A percentile compares a stretch with the other conserved stretches of the same genome.
Conservation (phyloP, 2,797 vertebrate genomes). For the Coendou prehensilis region DNA sequence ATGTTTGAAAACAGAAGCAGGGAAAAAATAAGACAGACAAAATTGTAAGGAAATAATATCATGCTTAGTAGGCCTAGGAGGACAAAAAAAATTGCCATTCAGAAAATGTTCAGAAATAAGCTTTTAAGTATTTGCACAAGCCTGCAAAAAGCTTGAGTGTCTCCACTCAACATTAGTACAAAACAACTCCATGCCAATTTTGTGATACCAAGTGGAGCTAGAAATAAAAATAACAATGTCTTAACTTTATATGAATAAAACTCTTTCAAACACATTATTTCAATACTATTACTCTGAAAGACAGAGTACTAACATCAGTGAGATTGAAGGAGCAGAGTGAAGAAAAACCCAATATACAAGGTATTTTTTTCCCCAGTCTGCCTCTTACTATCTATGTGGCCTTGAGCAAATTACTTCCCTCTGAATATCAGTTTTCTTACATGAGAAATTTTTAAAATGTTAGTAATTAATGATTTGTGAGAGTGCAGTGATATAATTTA, state of each 20-base stretch:
- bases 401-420: conserved; percentile 58
- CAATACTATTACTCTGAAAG: conserved; percentile 10
- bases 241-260: conserved; percentile 42
- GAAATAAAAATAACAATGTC: conserved; percentile 44
- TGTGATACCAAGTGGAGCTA: conserved; percentile 27
- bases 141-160: conserved; percentile 7
- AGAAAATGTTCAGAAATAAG: conserved; percentile 7
- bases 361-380: neutral
- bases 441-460: conserved; percentile 3
- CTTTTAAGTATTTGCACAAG: conserved; percentile 40
- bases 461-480: neutral
- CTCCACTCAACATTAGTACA: neutral
- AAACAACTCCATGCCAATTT: conserved; percentile 15
- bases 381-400: neutral
- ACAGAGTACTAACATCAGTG: neutral
- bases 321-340: neutral
- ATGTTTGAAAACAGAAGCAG: neutral
- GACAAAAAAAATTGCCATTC: neutral
- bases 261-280: conserved; percentile 37
- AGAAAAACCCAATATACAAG: conserved; percentile 43
- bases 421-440: conserved; percentile 22
- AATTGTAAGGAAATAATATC: conserved; percentile 57
- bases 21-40: neutral
- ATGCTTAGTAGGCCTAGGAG: neutral
- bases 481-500: conserved; percentile 25